phyloP scores from a whole-genome alignment of 2,113 vertebrate species.

The Aptenodytes patagonicus region DNA sequence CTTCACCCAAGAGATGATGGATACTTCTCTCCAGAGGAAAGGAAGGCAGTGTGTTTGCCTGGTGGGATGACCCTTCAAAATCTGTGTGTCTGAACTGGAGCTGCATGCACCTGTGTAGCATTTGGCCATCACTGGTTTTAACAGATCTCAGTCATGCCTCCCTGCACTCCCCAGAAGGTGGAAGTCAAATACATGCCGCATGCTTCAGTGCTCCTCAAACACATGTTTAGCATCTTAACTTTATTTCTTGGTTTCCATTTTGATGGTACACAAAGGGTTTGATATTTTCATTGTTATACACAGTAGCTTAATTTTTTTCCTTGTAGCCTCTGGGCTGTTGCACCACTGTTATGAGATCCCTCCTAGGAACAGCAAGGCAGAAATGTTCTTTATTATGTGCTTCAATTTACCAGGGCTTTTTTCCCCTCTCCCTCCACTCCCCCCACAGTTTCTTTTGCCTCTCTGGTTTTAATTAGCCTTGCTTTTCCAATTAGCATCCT shows the following conservation, averaged over 20 bases:
- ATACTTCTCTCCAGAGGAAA: background rate
- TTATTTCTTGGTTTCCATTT: conserved; percentile 60
- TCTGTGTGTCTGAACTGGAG: background rate
- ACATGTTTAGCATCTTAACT: conserved; percentile 61
- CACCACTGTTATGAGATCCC: conserved; percentile 22
- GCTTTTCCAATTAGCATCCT: conserved; percentile 52
- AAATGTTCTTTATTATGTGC: conserved; percentile 28
- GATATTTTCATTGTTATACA: conserved; percentile 61
- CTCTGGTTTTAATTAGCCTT: conserved; percentile 50
- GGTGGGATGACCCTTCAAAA: background rate
- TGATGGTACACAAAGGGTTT: conserved; percentile 47
- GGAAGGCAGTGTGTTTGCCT: background rate
- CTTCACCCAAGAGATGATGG: accelerated
- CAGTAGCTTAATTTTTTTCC: conserved; percentile 46
- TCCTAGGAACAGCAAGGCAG: conserved; percentile 27
- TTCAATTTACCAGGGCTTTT: background rate
- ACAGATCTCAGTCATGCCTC: conserved; percentile 32
- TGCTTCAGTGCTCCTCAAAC: conserved; percentile 50
- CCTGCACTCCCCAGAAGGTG: background rate
- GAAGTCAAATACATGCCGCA: conserved; percentile 18
- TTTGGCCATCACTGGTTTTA: conserved; percentile 3
- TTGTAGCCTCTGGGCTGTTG: conserved; percentile 53
- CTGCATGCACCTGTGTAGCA: background rate
- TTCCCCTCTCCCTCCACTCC: background rate
- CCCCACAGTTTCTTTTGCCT: background rate